These are phyloP conservation scores for Stenolophus ochropezus DNA, from an alignment of 2,888 invertebrate species.

Conservation along the genomic window DNA sequence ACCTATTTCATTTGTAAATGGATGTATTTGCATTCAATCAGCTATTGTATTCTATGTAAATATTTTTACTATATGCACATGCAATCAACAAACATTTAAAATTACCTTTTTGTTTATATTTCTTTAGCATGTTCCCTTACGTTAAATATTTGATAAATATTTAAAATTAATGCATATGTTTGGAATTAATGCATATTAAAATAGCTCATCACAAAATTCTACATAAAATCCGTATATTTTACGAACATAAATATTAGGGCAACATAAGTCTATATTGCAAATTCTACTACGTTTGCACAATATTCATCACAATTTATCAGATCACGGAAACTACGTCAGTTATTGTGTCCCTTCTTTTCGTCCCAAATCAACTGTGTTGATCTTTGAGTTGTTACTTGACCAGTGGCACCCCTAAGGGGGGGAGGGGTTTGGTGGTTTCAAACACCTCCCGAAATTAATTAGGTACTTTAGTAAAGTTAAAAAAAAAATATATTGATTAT, in stretches of 20 bases:
- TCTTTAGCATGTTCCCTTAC: background rate
- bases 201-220: background rate
- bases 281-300: too few relatives aligned
- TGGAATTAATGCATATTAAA: conserved; percentile 6
- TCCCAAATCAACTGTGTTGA: too few relatives aligned
- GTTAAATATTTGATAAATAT: background rate
- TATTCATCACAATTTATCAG: too few relatives aligned
- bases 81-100: conserved; percentile 8
- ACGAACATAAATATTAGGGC: background rate
- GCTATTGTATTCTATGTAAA: background rate
- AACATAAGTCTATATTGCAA: background rate
- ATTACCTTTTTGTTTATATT: conserved; percentile 9
- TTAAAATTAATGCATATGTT: background rate
- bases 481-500: too few relatives aligned
- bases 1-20: background rate
- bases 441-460: too few relatives aligned
- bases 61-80: conserved; percentile 3
- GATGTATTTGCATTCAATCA: conserved; percentile 3
- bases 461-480: too few relatives aligned
- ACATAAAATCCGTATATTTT: background rate
- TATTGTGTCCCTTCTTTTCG: too few relatives aligned
- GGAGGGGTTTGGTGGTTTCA: too few relatives aligned
- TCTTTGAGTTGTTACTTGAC: too few relatives aligned
- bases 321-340: too few relatives aligned
- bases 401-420: too few relatives aligned